Evolutionary conservation across 2,113 vertebrate species (phyloP).

Genomic region (Chinchilla lanigera): DNA sequence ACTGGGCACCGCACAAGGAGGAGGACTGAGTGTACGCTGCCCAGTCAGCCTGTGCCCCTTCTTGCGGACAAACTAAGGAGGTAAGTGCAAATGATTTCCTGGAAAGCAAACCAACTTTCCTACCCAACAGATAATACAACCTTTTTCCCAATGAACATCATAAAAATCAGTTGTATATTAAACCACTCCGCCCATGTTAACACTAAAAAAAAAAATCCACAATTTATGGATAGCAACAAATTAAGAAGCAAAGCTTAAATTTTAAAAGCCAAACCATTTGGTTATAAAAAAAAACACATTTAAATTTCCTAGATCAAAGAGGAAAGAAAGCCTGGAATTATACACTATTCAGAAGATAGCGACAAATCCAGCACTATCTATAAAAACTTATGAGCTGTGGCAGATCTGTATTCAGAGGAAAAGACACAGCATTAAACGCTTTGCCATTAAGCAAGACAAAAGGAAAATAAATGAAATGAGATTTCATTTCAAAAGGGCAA

Average conservation of each 20-base stretch:
- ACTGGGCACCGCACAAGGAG: neutral
- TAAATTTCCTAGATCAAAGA: constrained; percentile 61
- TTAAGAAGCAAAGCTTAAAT: constrained; percentile 21
- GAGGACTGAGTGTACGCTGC: too few species aligned
- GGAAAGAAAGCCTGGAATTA: constrained; percentile 66
- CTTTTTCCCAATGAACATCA: neutral
- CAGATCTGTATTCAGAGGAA: constrained; percentile 13
- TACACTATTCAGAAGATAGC: constrained; percentile 58
- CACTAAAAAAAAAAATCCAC: neutral
- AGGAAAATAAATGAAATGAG: constrained; percentile 58
- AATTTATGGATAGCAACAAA: neutral
- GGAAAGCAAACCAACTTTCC: neutral
- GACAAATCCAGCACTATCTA: neutral
- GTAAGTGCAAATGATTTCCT: neutral
- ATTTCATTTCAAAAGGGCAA: constrained; percentile 21
- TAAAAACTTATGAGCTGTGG: constrained; percentile 72
- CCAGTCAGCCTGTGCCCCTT: neutral
- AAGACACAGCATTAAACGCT: constrained; percentile 56
- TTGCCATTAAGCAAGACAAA: constrained; percentile 72
- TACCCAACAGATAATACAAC: neutral
- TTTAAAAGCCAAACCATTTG: neutral
- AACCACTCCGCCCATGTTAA: neutral
- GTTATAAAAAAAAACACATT: constrained; percentile 38
- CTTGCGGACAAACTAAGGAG: neutral
- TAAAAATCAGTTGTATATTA: neutral